Evolutionary conservation across 2,113 vertebrate species (phyloP).

Genomic region (Erpornis zantholeuca): DNA sequence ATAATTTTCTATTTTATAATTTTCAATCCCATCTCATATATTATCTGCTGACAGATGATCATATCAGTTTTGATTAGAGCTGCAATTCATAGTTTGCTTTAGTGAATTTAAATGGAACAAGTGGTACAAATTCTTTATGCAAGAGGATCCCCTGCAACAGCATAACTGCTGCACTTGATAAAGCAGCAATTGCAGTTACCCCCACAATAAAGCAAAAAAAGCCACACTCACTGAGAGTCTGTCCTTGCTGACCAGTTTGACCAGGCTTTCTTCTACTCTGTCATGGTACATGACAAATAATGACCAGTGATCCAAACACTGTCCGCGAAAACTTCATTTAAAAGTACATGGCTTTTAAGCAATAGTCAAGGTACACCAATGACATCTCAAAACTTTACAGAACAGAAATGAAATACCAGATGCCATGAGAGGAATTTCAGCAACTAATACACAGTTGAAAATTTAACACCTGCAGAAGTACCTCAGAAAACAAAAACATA

Average conservation of each 20-base stretch:
- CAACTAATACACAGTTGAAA: neutral
- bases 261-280: neutral
- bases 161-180: neutral
- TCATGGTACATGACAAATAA: accelerated
- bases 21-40: neutral
- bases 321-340: neutral
- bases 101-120: neutral
- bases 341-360: neutral
- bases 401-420: neutral
- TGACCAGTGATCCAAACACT: neutral
- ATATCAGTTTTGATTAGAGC: neutral
- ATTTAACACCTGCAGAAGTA: neutral
- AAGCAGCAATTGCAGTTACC: neutral
- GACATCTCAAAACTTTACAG: neutral
- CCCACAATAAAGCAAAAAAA: neutral
- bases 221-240: neutral
- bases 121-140: neutral
- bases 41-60: neutral
- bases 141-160: neutral
- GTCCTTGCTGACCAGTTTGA: neutral
- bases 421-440: neutral
- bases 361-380: neutral
- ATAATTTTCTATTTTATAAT: neutral
- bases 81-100: neutral
- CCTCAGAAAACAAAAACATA: neutral